Evolutionary conservation across 2,797 vertebrate species (phyloP).

Genomic region (Geotrypetes seraphini): DNA sequence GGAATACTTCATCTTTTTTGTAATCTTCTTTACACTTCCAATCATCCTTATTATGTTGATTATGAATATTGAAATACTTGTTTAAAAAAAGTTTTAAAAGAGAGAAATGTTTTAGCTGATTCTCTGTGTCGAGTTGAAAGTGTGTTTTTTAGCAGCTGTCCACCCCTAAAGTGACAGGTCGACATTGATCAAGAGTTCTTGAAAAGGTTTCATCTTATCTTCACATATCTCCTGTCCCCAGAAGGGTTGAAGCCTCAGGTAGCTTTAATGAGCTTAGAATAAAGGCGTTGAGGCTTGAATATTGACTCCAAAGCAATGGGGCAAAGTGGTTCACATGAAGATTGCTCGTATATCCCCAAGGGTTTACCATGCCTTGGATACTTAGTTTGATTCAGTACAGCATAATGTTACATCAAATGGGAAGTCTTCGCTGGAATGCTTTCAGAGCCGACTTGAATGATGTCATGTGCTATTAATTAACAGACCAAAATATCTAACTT

Average conservation of each 20-base stretch:
- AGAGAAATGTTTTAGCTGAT: conserved; percentile 16
- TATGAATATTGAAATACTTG: too few relatives aligned
- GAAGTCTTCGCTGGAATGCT: too few relatives aligned
- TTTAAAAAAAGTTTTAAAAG: too few relatives aligned
- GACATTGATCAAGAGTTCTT: conserved; percentile 41
- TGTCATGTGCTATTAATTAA: too few relatives aligned
- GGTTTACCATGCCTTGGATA: conserved; percentile 19
- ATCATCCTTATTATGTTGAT: too few relatives aligned
- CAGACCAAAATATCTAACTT: too few relatives aligned
- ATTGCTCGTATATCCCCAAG: conserved; percentile 7
- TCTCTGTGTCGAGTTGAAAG: conserved; percentile 43
- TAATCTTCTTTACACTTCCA: background rate
- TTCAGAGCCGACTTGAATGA: too few relatives aligned
- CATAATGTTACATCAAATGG: too few relatives aligned
- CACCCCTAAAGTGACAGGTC: conserved; percentile 36
- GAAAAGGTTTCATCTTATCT: conserved; percentile 54
- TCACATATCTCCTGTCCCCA: conserved; percentile 49
- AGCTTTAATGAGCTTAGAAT: conserved; percentile 25
- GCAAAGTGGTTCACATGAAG: conserved; percentile 12
- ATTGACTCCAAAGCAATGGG: conserved; percentile 6
- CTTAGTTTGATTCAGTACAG: too few relatives aligned
- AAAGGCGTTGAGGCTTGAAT: conserved; percentile 28
- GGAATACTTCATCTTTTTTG: too few relatives aligned
- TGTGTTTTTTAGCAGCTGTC: conserved; percentile 58
- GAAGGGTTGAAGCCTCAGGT: conserved; percentile 33